phyloP scores from a whole-genome alignment of 1,140 invertebrate genomes.

The Bombus waltoni region DNA sequence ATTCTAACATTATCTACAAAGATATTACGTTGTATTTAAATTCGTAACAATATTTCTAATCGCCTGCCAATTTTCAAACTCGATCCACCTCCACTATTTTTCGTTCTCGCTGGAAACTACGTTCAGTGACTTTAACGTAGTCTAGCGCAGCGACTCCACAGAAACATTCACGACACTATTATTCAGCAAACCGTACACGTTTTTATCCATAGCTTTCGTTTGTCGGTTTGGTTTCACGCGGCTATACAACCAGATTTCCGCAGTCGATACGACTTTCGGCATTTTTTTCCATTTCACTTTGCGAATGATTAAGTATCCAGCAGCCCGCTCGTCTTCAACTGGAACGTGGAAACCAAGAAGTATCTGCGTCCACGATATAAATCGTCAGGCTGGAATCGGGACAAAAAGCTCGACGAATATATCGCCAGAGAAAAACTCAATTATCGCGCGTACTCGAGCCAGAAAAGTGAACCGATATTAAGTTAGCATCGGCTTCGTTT shows the following conservation, averaged over 20 bases:
- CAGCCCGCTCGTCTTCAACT: neutral
- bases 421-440: conserved; percentile 38
- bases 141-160: neutral
- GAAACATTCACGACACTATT: neutral
- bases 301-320: conserved; percentile 18
- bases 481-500: conserved; percentile 31
- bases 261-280: neutral
- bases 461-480: conserved; percentile 50
- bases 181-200: neutral
- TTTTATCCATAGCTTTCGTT: neutral
- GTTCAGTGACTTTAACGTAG: too few species aligned
- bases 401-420: conserved; percentile 19
- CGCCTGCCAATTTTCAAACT: too few species aligned
- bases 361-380: conserved; percentile 14
- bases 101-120: neutral
- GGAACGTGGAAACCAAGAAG: neutral
- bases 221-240: neutral
- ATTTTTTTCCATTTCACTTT: neutral
- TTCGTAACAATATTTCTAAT: too few species aligned
- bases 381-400: neutral
- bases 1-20: neutral
- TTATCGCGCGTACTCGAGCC: conserved; percentile 44
- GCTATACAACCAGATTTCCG: neutral
- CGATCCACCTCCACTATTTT: too few species aligned
- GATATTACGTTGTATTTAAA: too few species aligned